phyloP scores from a whole-genome alignment of 2,797 vertebrate species.

The Pipistrellus pipistrellus region DNA sequence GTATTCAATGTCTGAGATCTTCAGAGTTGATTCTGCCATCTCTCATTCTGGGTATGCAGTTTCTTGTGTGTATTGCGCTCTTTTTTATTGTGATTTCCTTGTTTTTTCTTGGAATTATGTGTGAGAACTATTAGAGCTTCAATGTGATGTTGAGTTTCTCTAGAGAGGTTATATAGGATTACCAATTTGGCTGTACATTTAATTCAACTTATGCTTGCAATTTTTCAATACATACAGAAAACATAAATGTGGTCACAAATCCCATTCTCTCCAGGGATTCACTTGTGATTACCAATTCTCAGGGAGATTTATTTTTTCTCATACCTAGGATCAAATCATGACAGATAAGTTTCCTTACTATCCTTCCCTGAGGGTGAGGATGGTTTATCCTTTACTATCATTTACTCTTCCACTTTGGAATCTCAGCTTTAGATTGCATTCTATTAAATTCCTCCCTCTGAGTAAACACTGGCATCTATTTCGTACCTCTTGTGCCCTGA shows the following conservation, averaged over 20 bases:
- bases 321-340: not conserved
- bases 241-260: not conserved
- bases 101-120: constrained; percentile 26
- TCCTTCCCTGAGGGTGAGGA: not conserved
- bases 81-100: not conserved
- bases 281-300: not conserved
- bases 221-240: not conserved
- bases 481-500: not conserved
- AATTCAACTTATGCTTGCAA: not conserved
- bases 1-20: not conserved
- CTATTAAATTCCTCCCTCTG: not conserved
- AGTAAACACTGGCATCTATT: too few species aligned
- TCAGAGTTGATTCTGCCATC: not conserved
- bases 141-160: not conserved
- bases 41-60: not conserved
- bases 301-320: not conserved
- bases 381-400: constrained; percentile 8
- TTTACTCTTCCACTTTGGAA: not conserved
- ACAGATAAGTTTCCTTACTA: not conserved
- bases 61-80: not conserved
- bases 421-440: not conserved
- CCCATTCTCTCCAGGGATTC: not conserved
- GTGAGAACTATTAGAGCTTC: not conserved
- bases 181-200: not conserved
- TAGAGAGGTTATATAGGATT: not conserved